phyloP scores from a whole-genome alignment of 2,797 vertebrate species.

The Argyrosomus regius region DNA sequence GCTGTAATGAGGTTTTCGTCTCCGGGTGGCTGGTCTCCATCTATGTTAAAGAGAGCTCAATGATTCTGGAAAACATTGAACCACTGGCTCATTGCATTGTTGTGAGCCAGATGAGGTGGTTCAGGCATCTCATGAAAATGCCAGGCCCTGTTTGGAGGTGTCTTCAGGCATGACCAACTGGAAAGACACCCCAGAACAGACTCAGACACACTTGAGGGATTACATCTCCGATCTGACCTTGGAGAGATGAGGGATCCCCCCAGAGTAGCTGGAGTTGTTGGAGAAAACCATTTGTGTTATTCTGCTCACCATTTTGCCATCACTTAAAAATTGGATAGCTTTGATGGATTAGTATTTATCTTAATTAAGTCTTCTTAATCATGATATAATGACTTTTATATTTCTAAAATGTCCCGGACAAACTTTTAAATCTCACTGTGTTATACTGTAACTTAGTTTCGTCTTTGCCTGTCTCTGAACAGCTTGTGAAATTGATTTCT shows the following conservation, averaged over 20 bases:
- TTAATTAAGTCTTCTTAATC: conserved; percentile 7
- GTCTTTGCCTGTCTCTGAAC: conserved; percentile 43
- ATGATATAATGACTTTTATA: neutral
- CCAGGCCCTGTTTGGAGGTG: conserved; percentile 40
- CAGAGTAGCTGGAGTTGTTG: neutral
- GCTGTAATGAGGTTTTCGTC: conserved; percentile 40
- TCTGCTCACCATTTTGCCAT: neutral
- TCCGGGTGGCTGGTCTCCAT: conserved; percentile 20
- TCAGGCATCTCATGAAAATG: conserved; percentile 40
- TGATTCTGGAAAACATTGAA: conserved; percentile 37
- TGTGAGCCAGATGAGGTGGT: conserved; percentile 8
- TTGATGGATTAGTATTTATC: neutral
- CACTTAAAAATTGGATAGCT: neutral
- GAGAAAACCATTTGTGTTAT: conserved; percentile 3
- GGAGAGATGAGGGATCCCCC: conserved; percentile 2
- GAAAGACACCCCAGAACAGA: conserved; percentile 17
- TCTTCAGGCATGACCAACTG: conserved; percentile 45
- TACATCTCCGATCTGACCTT: conserved; percentile 16
- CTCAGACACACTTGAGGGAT: conserved; percentile 36
- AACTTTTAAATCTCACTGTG: conserved; percentile 15
- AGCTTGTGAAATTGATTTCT: conserved; percentile 72
- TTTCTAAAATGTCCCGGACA: conserved; percentile 32
- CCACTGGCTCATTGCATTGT: conserved; percentile 11
- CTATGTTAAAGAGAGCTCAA: conserved; percentile 34
- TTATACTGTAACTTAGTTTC: conserved; percentile 38